Conservation (phyloP, 2,113 vertebrate species). For the Condylura cristata region DNA sequence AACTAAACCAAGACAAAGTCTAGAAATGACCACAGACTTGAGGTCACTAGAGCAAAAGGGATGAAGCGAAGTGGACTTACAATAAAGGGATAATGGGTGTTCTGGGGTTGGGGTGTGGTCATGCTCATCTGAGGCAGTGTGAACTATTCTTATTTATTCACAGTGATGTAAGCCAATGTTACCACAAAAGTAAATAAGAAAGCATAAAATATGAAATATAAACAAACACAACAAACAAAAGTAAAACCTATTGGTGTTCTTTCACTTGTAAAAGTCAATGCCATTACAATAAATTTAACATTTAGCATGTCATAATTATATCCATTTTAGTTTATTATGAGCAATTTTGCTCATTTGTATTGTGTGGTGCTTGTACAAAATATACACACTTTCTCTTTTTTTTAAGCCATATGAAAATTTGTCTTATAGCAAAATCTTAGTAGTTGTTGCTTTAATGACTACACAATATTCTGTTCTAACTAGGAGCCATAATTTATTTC, state of each 20-base stretch:
- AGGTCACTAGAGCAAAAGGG: too few relatives aligned
- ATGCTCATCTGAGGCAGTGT: too few relatives aligned
- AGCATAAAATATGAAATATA: too few relatives aligned
- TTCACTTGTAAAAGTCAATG: not conserved
- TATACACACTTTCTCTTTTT: not conserved
- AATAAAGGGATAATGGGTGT: too few relatives aligned
- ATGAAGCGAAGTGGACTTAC: too few relatives aligned
- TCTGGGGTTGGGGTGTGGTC: too few relatives aligned
- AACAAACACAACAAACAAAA: not conserved
- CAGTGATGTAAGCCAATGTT: too few relatives aligned
- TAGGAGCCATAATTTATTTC: not conserved
- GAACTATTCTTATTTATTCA: too few relatives aligned
- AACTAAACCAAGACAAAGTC: too few relatives aligned
- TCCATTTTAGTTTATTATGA: not conserved
- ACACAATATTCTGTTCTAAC: not conserved
- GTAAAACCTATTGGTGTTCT: not conserved
- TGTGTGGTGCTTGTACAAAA: not conserved
- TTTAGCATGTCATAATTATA: not conserved
- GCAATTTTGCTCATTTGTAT: slow-evolving; percentile 13
- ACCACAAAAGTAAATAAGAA: too few relatives aligned
- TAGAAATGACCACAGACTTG: too few relatives aligned
- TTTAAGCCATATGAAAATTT: not conserved
- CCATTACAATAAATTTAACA: not conserved
- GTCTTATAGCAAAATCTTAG: not conserved
- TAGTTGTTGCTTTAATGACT: not conserved